Evolutionary conservation across 2,888 invertebrate species (phyloP).

Genomic region (Platynereis dumerilii): DNA sequence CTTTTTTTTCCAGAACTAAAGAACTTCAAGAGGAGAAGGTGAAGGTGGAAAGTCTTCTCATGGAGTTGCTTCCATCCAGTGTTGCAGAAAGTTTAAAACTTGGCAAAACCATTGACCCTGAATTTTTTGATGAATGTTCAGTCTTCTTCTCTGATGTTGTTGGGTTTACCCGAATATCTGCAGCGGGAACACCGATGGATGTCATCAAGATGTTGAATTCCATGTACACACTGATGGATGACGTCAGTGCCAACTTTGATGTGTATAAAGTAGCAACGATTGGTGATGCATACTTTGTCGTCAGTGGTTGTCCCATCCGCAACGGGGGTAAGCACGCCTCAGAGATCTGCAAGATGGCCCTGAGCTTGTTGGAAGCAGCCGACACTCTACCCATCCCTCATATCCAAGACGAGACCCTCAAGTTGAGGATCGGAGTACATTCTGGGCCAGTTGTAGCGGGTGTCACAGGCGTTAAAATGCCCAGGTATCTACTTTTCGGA

Average conservation of each 20-base stretch:
- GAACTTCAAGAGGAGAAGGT: neutral
- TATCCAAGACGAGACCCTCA: neutral
- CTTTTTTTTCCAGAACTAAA: neutral
- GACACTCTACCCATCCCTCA: neutral
- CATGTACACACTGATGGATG: neutral
- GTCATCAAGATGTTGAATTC: neutral
- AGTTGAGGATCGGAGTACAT: neutral
- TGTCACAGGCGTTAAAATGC: neutral
- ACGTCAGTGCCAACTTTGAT: slow-evolving; percentile 1
- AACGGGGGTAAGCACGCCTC: neutral
- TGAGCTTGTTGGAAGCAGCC: neutral
- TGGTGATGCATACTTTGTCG: slow-evolving; percentile 3
- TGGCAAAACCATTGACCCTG: neutral
- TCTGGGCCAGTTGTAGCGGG: neutral
- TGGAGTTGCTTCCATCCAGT: neutral
- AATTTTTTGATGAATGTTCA: neutral
- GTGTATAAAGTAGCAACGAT: neutral
- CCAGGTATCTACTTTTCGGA: neutral
- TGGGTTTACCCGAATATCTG: slow-evolving; percentile 1
- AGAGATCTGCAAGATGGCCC: slow-evolving; percentile 3
- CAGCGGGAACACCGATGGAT: neutral
- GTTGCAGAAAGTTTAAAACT: slow-evolving; percentile 6
- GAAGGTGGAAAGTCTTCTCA: neutral
- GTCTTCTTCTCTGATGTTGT: slow-evolving; percentile 4
- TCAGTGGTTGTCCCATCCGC: neutral